Conservation (phyloP, 1,140 invertebrate genomes). For the Diplogasteroides magnus region DNA sequence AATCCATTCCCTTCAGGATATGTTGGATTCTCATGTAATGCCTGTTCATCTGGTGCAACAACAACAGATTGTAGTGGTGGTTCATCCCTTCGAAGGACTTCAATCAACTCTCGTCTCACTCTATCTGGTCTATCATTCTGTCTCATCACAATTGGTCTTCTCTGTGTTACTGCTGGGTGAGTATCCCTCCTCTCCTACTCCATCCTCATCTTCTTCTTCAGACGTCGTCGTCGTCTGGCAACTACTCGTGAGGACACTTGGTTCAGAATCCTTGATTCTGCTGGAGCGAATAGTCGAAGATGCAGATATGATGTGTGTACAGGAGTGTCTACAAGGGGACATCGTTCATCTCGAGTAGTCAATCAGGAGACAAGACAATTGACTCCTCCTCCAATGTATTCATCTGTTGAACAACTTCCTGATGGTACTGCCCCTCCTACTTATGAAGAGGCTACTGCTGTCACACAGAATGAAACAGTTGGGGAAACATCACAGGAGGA, state of each 20-base stretch:
- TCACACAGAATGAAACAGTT: too few species aligned
- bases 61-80: slow-evolving; percentile 7
- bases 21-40: slow-evolving; percentile 6
- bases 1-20: neutral
- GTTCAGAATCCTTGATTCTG: too few species aligned
- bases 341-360: too few species aligned
- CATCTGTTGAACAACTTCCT: slow-evolving; percentile 13
- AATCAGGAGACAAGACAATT: too few species aligned
- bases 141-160: slow-evolving; percentile 28
- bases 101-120: slow-evolving; percentile 25
- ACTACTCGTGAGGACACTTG: too few species aligned
- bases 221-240: neutral
- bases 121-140: slow-evolving; percentile 31
- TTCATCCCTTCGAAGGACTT: slow-evolving; percentile 2
- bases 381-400: slow-evolving; percentile 27
- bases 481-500: too few species aligned
- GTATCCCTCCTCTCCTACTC: neutral
- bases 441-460: slow-evolving; percentile 22
- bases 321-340: too few species aligned
- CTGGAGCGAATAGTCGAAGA: too few species aligned
- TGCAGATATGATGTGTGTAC: too few species aligned
- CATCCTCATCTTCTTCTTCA: neutral
- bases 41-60: slow-evolving; percentile 6
- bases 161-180: slow-evolving; percentile 24
- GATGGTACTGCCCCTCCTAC: slow-evolving; percentile 16